Conservation (phyloP, 2,113 vertebrate species). For the Accipiter virgatus region DNA sequence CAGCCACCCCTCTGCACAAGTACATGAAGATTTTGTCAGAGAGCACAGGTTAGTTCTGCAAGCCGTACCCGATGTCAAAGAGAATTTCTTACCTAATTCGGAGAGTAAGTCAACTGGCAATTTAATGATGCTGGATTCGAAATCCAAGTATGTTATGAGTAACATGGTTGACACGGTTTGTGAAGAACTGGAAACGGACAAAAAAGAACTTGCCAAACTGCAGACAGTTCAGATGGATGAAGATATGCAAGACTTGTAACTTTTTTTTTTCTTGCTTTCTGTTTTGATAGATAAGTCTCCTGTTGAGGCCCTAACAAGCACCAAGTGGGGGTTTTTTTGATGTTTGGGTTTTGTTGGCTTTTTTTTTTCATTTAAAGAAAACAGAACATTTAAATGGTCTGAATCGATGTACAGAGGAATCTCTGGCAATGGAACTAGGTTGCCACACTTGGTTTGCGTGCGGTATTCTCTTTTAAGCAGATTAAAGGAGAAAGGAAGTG, state of each 20-base stretch:
- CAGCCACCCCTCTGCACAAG: constrained; percentile 67
- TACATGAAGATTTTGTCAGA: constrained; percentile 79
- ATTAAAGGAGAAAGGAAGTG: constrained; percentile 45
- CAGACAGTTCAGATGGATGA: constrained; percentile 97
- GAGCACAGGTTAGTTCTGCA: constrained; percentile 83
- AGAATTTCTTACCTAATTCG: constrained; percentile 83
- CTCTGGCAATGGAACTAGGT: neutral
- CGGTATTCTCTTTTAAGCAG: constrained; percentile 62
- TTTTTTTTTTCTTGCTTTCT: constrained; percentile 34
- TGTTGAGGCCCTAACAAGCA: constrained; percentile 47
- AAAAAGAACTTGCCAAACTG: constrained; percentile 97
- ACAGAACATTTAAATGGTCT: constrained; percentile 38
- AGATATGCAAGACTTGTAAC: constrained; percentile 92
- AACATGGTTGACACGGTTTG: constrained; percentile 88
- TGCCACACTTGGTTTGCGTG: constrained; percentile 51
- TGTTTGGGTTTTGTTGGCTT: neutral
- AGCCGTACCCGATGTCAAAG: constrained; percentile 81
- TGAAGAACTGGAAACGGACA: constrained; percentile 91
- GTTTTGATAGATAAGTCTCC: constrained; percentile 59
- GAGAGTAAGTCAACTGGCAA: constrained; percentile 78
- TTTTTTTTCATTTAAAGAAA: constrained; percentile 44
- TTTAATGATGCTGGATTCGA: constrained; percentile 80
- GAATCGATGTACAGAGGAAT: constrained; percentile 55
- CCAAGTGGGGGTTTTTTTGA: neutral
- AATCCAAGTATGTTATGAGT: constrained; percentile 83